Evolutionary conservation across 2,113 vertebrate species (phyloP).

Genomic region (Odontesthes bonariensis): DNA sequence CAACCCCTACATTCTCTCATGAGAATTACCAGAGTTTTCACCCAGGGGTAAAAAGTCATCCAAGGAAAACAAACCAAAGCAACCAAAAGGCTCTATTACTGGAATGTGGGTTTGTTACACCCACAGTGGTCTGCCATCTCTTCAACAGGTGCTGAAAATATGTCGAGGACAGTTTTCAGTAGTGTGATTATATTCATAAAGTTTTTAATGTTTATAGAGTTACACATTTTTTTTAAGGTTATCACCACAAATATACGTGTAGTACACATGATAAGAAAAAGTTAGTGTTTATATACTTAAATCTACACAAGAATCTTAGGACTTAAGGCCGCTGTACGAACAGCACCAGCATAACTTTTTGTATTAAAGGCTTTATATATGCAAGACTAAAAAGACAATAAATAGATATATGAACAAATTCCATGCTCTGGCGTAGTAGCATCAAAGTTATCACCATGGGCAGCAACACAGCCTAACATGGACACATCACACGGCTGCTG

Average conservation of each 20-base stretch:
- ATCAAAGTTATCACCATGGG: slow-evolving; percentile 36
- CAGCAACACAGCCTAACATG: slow-evolving; percentile 37
- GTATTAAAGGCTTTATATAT: not conserved
- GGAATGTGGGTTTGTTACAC: slow-evolving; percentile 74
- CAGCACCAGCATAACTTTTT: not conserved
- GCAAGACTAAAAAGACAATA: not conserved
- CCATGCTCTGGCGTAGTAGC: slow-evolving; percentile 31
- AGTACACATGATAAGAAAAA: not conserved
- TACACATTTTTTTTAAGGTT: not conserved
- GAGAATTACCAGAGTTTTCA: slow-evolving; percentile 73
- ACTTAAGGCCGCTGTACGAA: not conserved
- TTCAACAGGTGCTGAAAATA: slow-evolving; percentile 74
- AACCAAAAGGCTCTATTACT: slow-evolving; percentile 75
- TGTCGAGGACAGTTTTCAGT: slow-evolving; percentile 46
- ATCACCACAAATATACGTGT: not conserved
- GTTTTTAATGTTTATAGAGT: not conserved
- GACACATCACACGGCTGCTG: slow-evolving; percentile 74
- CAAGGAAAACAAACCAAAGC: slow-evolving; percentile 78
- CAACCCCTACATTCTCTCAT: slow-evolving; percentile 62
- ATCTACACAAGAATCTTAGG: not conserved
- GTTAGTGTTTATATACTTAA: not conserved
- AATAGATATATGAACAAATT: not conserved
- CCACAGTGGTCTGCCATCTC: slow-evolving; percentile 63
- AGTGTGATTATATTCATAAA: slow-evolving; percentile 24
- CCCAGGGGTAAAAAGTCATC: slow-evolving; percentile 73